Conservation (phyloP, 1,140 invertebrate genomes). For the Mactra quadrangularis region DNA sequence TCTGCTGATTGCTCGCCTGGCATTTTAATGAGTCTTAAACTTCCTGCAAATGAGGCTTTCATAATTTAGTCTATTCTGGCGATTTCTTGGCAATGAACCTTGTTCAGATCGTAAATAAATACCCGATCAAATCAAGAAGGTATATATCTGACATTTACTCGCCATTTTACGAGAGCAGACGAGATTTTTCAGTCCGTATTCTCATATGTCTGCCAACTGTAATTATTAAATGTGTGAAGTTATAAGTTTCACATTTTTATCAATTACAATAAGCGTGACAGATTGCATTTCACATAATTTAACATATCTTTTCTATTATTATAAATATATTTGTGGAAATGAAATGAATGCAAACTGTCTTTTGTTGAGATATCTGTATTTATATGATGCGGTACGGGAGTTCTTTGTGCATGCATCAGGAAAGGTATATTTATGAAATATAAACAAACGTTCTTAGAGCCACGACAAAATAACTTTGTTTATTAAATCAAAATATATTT, state of each 20-base stretch:
- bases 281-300: too few relatives aligned
- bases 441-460: too few relatives aligned
- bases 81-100: slow-evolving; percentile 26
- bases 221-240: slow-evolving; percentile 32
- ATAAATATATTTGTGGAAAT: too few relatives aligned
- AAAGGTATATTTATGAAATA: too few relatives aligned
- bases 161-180: slow-evolving; percentile 3
- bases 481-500: too few relatives aligned
- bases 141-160: slow-evolving; percentile 17
- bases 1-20: background rate
- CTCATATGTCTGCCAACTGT: background rate
- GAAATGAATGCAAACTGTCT: too few relatives aligned
- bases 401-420: too few relatives aligned
- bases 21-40: slow-evolving; percentile 20
- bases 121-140: background rate
- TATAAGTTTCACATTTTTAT: slow-evolving; percentile 29
- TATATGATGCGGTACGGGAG: too few relatives aligned
- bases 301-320: too few relatives aligned
- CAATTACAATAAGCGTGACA: too few relatives aligned
- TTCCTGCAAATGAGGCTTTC: slow-evolving; percentile 7
- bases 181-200: slow-evolving; percentile 12
- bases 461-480: too few relatives aligned
- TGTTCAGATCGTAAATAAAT: slow-evolving; percentile 37
- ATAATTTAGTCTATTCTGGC: slow-evolving; percentile 41
- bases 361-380: too few relatives aligned